These are phyloP conservation scores for Novumbra hubbsi DNA, from an alignment of 2,797 vertebrate genomes.

Conservation along the genomic window DNA sequence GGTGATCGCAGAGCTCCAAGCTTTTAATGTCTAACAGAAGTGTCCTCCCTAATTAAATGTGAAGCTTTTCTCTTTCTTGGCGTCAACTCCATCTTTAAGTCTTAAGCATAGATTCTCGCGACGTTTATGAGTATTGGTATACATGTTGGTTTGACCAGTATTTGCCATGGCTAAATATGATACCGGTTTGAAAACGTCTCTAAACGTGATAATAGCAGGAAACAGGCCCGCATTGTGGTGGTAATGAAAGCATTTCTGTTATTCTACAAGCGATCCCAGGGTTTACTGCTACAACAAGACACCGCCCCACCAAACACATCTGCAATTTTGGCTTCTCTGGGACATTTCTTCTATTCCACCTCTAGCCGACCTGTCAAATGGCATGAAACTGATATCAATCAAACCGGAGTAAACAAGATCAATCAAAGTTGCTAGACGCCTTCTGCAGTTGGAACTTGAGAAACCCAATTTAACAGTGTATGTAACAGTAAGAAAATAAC, in stretches of 20 bases:
- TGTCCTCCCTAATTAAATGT: no score
- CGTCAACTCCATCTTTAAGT: no score
- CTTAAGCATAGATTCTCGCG: no score
- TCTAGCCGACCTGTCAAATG: constrained; percentile 29
- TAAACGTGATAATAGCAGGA: constrained; percentile 23
- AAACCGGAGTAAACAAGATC: constrained; percentile 35
- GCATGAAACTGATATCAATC: constrained; percentile 31
- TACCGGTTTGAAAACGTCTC: constrained; percentile 21
- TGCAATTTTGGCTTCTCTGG: constrained; percentile 23
- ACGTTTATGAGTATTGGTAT: no score
- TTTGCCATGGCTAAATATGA: constrained; percentile 6
- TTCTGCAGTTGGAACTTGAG: neutral
- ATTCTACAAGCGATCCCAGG: constrained; percentile 46
- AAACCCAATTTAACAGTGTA: neutral
- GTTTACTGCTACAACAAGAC: constrained; percentile 20
- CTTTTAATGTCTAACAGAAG: no score
- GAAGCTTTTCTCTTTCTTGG: no score
- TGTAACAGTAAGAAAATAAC: neutral
- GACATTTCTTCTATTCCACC: constrained; percentile 23
- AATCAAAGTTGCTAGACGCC: constrained; percentile 22
- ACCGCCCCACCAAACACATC: constrained; percentile 4
- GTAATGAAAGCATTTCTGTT: constrained; percentile 52
- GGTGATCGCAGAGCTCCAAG: no score
- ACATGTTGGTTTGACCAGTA: constrained; percentile 8
- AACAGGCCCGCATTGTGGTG: constrained; percentile 43